Percentiles rank a stretch among this genome's conserved stretches.
Conservation (phyloP, 2,888 invertebrate species). For the Andrena praecox region DNA sequence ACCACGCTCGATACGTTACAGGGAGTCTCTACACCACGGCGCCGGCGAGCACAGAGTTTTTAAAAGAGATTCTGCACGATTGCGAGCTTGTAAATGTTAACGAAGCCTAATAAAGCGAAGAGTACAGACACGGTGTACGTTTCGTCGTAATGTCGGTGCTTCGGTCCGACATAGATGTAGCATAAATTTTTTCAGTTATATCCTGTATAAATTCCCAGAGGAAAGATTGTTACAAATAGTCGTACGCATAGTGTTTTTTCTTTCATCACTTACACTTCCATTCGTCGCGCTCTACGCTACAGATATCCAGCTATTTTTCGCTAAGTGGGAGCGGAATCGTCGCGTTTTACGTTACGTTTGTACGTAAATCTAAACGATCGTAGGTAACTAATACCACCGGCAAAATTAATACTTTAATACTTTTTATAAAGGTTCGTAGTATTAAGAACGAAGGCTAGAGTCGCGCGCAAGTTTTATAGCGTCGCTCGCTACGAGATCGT, state of each 20-base stretch:
- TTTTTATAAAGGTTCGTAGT: conserved; percentile 3
- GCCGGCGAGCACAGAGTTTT: conserved; percentile 85
- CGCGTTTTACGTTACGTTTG: conserved; percentile 19
- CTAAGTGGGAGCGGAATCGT: conserved; percentile 11
- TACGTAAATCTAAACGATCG: conserved; percentile 27
- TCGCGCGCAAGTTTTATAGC: background rate
- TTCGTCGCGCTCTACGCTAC: background rate
- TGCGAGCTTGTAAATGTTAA: conserved; percentile 52
- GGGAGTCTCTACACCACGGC: conserved; percentile 89
- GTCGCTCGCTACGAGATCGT: conserved; percentile 14
- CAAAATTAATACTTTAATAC: conserved; percentile 27
- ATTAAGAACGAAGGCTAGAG: conserved; percentile 10
- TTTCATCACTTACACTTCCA: conserved; percentile 4
- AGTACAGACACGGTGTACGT: conserved; percentile 16
- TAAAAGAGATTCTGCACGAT: conserved; percentile 82
- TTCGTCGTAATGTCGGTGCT: conserved; percentile 8
- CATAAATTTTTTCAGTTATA: conserved; percentile 16
- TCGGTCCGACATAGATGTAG: conserved; percentile 8
- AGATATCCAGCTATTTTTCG: conserved; percentile 8
- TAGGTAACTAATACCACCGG: conserved; percentile 69
- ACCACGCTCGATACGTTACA: conserved; percentile 78
- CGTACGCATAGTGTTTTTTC: background rate
- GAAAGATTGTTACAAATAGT: conserved; percentile 24
- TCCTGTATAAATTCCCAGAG: conserved; percentile 28
- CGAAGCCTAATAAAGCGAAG: conserved; percentile 31